A percentile compares a stretch with the other conserved stretches of the same genome.
Evolutionary conservation across 2,888 invertebrate genomes (phyloP).

Genomic region (Pristionchus japonicus): DNA sequence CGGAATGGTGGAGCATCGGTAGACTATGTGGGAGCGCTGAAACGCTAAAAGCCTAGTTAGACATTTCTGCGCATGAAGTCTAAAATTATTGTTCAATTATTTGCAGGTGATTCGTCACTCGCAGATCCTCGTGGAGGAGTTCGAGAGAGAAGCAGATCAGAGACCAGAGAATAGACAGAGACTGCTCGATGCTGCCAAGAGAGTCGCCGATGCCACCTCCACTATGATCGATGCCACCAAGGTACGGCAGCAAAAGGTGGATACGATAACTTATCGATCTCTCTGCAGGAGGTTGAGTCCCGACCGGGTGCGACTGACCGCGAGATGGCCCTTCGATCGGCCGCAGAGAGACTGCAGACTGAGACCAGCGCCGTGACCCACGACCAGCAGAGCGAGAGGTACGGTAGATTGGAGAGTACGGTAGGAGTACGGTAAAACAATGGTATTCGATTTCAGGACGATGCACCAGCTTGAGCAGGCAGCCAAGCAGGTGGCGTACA

Average conservation of each 20-base stretch:
- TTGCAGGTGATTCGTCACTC: conserved; percentile 77
- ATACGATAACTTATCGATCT: not conserved
- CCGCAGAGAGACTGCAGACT: conserved; percentile 92
- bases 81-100: not conserved
- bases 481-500: conserved; percentile 77
- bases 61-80: too few relatives aligned
- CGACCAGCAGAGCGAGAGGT: conserved; percentile 79
- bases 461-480: conserved; percentile 67
- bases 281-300: conserved; percentile 56
- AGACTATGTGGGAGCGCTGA: too few relatives aligned
- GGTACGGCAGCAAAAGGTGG: conserved; percentile 81
- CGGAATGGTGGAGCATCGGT: too few relatives aligned
- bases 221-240: conserved; percentile 87
- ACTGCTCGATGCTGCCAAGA: conserved; percentile 92
- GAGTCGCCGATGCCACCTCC: conserved; percentile 93
- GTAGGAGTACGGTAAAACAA: not conserved
- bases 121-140: conserved; percentile 76
- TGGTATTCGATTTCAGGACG: too few relatives aligned
- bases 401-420: conserved; percentile 41
- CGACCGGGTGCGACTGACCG: conserved; percentile 68
- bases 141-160: conserved; percentile 87
- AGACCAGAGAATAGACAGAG: conserved; percentile 91
- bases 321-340: conserved; percentile 83
- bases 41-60: too few relatives aligned
- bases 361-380: conserved; percentile 90